Conservation (phyloP, 2,888 invertebrate genomes). For the Hesperia comma region DNA sequence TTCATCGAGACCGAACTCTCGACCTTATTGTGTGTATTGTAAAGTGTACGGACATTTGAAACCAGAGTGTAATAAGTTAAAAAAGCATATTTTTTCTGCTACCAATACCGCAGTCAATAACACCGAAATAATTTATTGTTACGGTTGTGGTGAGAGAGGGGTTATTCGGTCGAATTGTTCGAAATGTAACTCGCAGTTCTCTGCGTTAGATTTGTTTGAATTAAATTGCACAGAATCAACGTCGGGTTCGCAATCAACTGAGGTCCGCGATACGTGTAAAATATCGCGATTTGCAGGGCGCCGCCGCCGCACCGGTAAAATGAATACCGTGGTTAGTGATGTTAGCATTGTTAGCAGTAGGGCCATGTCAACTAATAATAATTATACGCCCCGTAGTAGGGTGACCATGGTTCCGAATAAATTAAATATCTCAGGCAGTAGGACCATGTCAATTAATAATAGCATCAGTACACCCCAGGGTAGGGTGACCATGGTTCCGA, state of each 20-base stretch:
- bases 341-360: too few relatives aligned
- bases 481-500: neutral
- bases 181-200: neutral
- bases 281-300: neutral
- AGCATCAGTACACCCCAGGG: neutral
- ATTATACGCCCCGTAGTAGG: neutral
- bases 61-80: conserved; percentile 19
- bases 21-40: conserved; percentile 30
- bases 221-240: neutral
- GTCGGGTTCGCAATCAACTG: neutral
- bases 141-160: conserved; percentile 27
- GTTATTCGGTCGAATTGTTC: conserved; percentile 29
- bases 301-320: neutral
- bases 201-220: neutral
- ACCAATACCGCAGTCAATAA: neutral
- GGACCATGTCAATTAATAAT: neutral
- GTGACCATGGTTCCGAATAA: neutral
- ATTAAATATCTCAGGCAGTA: neutral
- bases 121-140: conserved; percentile 14
- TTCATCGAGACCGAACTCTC: neutral
- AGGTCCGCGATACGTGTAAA: neutral
- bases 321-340: neutral
- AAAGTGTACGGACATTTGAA: conserved; percentile 24
- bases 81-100: neutral
- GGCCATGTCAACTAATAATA: neutral